A percentile compares a stretch with the other conserved stretches of the same genome.
Conservation (phyloP, 2,888 invertebrate genomes). For the Cephonodes hylas region DNA sequence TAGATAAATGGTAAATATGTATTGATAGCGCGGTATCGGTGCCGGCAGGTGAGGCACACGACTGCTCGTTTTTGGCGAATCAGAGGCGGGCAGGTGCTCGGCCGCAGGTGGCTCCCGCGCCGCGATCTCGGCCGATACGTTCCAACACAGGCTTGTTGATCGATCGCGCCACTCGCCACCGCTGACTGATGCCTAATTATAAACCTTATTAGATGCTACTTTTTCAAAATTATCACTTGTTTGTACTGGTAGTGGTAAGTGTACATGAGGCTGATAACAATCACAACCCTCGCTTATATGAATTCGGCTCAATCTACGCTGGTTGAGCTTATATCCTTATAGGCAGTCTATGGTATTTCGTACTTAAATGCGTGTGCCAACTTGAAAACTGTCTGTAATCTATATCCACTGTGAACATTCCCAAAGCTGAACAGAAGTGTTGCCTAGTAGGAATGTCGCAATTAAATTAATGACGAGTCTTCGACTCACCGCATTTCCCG, state of each 20-base stretch:
- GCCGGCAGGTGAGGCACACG: constrained; percentile 60
- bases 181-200: not conserved
- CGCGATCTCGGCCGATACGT: constrained; percentile 61
- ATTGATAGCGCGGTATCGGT: constrained; percentile 30
- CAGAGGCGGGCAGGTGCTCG: constrained; percentile 71
- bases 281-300: too few species aligned
- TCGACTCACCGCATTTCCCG: not conserved
- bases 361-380: too few species aligned
- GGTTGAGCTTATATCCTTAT: too few species aligned
- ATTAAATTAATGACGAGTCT: not conserved
- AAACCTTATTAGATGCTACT: not conserved
- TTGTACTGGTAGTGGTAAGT: too few species aligned
- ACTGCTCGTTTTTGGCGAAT: constrained; percentile 76
- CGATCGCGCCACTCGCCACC: constrained; percentile 17
- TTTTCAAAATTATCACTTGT: too few species aligned
- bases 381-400: too few species aligned
- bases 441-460: not conserved
- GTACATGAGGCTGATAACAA: too few species aligned
- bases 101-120: constrained; percentile 70
- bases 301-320: too few species aligned
- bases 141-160: constrained; percentile 56
- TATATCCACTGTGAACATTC: too few species aligned
- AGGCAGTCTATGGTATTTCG: too few species aligned
- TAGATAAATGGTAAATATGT: constrained; percentile 20
- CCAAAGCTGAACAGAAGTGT: not conserved